These are phyloP conservation scores for Pemphigus obesinymphae DNA, from an alignment of 1,140 invertebrate genomes.

Conservation along the genomic window DNA sequence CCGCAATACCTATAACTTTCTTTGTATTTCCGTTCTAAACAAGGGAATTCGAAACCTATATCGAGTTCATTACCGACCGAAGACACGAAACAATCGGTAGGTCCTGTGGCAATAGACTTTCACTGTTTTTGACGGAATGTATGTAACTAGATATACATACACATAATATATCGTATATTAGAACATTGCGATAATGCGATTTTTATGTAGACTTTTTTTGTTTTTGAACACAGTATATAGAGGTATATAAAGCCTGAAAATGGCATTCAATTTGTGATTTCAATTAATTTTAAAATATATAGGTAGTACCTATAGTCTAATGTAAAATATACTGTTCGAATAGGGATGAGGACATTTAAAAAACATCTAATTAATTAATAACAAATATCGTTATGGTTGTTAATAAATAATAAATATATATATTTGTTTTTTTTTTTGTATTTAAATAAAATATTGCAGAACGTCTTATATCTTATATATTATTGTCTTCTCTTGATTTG, in stretches of 20 bases:
- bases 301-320: no score
- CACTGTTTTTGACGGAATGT: constrained; percentile 8
- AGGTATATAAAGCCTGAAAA: neutral
- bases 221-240: neutral
- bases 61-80: constrained; percentile 30
- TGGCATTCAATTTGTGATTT: no score
- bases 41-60: constrained; percentile 25
- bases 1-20: neutral
- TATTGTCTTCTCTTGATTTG: neutral
- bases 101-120: neutral
- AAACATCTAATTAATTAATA: neutral
- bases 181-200: neutral
- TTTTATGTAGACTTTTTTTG: neutral
- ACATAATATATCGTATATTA: neutral
- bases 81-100: constrained; percentile 21
- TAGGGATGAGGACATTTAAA: no score
- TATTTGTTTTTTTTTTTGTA: no score
- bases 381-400: neutral
- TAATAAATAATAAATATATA: no score
- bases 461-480: no score
- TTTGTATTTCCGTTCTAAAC: constrained; percentile 1
- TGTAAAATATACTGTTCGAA: no score
- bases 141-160: neutral
- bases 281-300: no score
- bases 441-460: no score